Evolutionary conservation across 2,797 vertebrate genomes (phyloP).

Genomic region (Neosilurus mollespiculum): DNA sequence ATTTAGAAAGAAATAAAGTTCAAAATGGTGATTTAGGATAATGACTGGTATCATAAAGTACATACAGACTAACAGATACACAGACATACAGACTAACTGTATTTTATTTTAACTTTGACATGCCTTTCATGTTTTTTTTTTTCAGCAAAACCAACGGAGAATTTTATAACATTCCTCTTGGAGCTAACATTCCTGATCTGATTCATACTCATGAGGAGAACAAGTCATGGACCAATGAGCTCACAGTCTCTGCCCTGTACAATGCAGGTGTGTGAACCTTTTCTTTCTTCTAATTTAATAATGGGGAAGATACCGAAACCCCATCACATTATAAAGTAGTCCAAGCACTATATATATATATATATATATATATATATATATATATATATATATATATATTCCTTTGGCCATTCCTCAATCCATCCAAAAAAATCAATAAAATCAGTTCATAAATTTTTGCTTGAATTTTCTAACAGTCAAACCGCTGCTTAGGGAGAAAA

Average conservation of each 20-base stretch:
- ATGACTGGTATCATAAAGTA: background rate
- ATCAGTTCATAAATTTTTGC: too few relatives aligned
- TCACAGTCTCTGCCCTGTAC: conserved; percentile 82
- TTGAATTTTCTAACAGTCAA: too few relatives aligned
- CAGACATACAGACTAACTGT: too few relatives aligned
- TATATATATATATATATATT: too few relatives aligned
- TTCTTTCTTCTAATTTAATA: background rate
- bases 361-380: too few relatives aligned
- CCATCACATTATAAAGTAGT: background rate
- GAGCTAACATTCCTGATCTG: conserved; percentile 80
- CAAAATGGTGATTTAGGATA: background rate
- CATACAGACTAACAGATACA: background rate
- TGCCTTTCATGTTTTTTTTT: conserved; percentile 2
- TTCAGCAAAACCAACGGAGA: conserved; percentile 72
- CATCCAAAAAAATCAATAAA: too few relatives aligned
- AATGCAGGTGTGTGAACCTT: conserved; percentile 75
- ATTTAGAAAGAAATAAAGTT: background rate
- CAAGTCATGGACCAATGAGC: conserved; percentile 77
- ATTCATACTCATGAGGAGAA: conserved; percentile 72
- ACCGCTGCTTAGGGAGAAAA: background rate
- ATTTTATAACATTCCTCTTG: conserved; percentile 78
- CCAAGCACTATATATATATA: too few relatives aligned
- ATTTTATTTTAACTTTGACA: background rate
- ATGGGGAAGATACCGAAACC: background rate
- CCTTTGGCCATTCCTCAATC: too few relatives aligned